Evolutionary conservation across 2,797 vertebrate species (phyloP).

Genomic region (Parauchenoglanis punctatus): DNA sequence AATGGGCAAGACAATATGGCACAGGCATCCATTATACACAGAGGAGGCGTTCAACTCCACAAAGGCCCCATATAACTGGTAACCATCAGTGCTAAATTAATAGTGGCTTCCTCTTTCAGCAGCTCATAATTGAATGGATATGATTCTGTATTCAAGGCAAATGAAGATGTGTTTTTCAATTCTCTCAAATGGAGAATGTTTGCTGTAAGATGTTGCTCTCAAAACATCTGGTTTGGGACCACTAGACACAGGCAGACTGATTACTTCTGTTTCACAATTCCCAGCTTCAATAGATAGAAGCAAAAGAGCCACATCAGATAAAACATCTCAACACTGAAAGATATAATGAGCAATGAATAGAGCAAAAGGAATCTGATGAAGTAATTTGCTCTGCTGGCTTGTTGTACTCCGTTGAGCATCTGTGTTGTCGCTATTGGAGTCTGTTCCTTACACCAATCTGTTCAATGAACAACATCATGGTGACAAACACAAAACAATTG

Average conservation of each 20-base stretch:
- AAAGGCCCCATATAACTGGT: neutral
- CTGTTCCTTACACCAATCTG: conserved; percentile 38
- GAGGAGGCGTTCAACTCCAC: conserved; percentile 4
- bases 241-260: conserved; percentile 27
- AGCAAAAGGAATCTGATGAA: conserved; percentile 38
- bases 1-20: conserved; percentile 32
- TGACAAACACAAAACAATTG: conserved; percentile 23
- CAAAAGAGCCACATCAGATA: conserved; percentile 36
- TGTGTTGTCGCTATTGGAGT: conserved; percentile 43
- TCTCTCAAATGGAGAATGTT: conserved; percentile 20
- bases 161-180: conserved; percentile 15
- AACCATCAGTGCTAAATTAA: conserved; percentile 1
- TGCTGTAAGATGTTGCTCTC: neutral
- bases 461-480: conserved; percentile 26
- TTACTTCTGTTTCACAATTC: conserved; percentile 37
- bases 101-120: neutral
- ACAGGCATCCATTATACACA: neutral
- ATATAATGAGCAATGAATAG: conserved; percentile 38
- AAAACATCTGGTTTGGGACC: conserved; percentile 42
- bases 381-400: conserved; percentile 42
- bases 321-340: conserved; percentile 35
- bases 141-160: neutral
- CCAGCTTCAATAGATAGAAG: conserved; percentile 39
- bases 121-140: conserved; percentile 4
- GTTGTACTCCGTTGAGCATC: conserved; percentile 45